A percentile compares a stretch with the other conserved stretches of the same genome.
Evolutionary conservation across 1,140 invertebrate genomes (phyloP).

Genomic region (silkworm (Bombyx mori)): ASM3026992v2 NC_085107.1:11432001-11432500

Average conservation of each 20-base stretch:
- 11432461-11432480: background rate
- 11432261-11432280: conserved; percentile 1
- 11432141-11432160: conserved; percentile 2
- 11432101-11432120: conserved; percentile 3
- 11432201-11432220: background rate
- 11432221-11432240: conserved; percentile 3
- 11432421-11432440: conserved; percentile 1
- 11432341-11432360: background rate
- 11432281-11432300: conserved; percentile 3
- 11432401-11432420: conserved; percentile 3
- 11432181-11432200: conserved; percentile 1
- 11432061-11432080: conserved; percentile 1
- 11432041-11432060: background rate
- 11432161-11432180: background rate
- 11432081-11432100: conserved; percentile 7
- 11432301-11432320: background rate
- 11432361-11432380: conserved; percentile 5
- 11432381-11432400: background rate
- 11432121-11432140: conserved; percentile 2
- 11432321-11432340: conserved; percentile 1
- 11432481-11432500: conserved; percentile 9
- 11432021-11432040: conserved; percentile 1
- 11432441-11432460: background rate
- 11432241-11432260: background rate
- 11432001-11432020: conserved; percentile 6